phyloP scores from a whole-genome alignment of 2,797 vertebrate genomes.

The Setipinna tenuifilis region DNA sequence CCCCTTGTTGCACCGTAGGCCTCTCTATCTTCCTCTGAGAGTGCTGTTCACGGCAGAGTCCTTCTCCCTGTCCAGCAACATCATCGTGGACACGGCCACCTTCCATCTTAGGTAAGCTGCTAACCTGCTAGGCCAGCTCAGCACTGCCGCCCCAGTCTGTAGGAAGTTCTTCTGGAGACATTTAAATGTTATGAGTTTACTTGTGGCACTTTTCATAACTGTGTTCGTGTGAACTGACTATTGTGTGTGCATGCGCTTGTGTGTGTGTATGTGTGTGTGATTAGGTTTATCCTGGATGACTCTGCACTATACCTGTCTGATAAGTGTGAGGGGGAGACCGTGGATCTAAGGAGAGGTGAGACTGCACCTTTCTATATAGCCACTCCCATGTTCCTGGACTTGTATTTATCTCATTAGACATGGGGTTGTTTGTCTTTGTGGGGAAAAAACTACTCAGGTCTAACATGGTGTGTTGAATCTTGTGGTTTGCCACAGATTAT shows the following conservation, averaged over 20 bases:
- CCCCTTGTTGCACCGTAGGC: slow-evolving; percentile 66
- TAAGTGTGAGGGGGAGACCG: slow-evolving; percentile 84
- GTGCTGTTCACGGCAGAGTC: slow-evolving; percentile 87
- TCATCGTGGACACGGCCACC: slow-evolving; percentile 90
- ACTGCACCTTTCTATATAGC: not conserved
- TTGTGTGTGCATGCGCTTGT: slow-evolving; percentile 30
- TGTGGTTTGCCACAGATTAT: slow-evolving; percentile 75
- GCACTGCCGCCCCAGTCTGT: not conserved
- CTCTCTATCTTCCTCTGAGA: slow-evolving; percentile 87
- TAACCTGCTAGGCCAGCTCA: slow-evolving; percentile 30
- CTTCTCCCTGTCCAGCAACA: slow-evolving; percentile 92
- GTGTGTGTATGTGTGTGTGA: not conserved
- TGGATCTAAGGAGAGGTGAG: slow-evolving; percentile 87
- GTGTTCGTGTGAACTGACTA: not conserved
- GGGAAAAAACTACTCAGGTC: not conserved
- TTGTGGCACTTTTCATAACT: not conserved
- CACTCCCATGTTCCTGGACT: not conserved
- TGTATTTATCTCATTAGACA: not conserved
- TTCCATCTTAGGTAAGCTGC: slow-evolving; percentile 87
- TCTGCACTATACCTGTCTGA: slow-evolving; percentile 92
- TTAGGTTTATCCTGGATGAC: slow-evolving; percentile 92
- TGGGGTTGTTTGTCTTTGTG: not conserved
- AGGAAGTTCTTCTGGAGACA: not conserved
- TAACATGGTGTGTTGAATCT: not conserved
- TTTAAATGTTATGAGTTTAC: not conserved